These are phyloP conservation scores for Sitophilus oryzae DNA, from an alignment of 1,140 invertebrate species.

Conservation along the genomic window DNA sequence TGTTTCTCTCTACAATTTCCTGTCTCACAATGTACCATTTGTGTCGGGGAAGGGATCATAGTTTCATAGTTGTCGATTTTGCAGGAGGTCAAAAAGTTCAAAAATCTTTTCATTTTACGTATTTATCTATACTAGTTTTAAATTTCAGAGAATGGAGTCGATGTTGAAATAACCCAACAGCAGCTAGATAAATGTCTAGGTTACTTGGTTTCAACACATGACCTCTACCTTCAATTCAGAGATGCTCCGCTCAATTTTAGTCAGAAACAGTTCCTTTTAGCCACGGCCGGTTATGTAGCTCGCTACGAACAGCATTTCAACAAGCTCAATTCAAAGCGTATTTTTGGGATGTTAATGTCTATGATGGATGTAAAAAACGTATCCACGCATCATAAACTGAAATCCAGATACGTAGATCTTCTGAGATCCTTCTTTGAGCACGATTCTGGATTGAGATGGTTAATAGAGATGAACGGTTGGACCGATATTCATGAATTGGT, in stretches of 20 bases:
- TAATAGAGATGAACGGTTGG: constrained; percentile 14
- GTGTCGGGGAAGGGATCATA: too few species aligned
- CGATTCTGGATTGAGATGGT: constrained; percentile 14
- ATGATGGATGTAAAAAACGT: constrained; percentile 5
- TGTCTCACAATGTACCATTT: too few species aligned
- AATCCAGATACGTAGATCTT: constrained; percentile 14
- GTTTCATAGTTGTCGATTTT: too few species aligned
- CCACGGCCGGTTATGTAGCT: constrained; percentile 2
- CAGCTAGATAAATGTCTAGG: constrained; percentile 10
- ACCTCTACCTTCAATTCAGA: constrained; percentile 8
- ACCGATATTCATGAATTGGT: constrained; percentile 14
- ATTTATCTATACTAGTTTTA: too few species aligned
- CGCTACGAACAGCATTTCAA: constrained; percentile 12
- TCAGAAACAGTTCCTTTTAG: not conserved
- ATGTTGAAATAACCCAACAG: constrained; percentile 15
- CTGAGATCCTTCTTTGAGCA: constrained; percentile 16
- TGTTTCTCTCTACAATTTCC: too few species aligned
- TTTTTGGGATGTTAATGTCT: constrained; percentile 2
- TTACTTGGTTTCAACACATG: constrained; percentile 5
- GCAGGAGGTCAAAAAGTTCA: too few species aligned
- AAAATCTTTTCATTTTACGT: too few species aligned
- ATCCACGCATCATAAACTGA: not conserved
- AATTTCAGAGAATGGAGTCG: constrained; percentile 17
- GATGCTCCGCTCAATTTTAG: not conserved
- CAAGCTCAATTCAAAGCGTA: not conserved